Evolutionary conservation across 2,888 invertebrate genomes (phyloP), one percentile per base, ranked within the genome.

Genomic region (Noctua janthina): DNA sequence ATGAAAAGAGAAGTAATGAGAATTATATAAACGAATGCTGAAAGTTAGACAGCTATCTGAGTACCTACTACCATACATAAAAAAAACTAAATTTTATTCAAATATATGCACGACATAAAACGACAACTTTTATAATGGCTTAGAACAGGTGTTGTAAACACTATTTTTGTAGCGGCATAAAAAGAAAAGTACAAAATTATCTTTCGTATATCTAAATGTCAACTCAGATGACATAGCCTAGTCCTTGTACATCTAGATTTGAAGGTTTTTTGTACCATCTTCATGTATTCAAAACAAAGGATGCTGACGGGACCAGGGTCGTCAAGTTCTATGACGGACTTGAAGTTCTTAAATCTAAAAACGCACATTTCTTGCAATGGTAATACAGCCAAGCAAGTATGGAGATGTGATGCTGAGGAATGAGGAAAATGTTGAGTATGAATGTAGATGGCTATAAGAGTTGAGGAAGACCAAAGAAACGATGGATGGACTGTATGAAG

Each of bases 1-100:
- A 8, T 51, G 7, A 8, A 54, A 66, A 43, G n/a, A 68, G 43
- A 43, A 46, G 13, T 29, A 69, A 43, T 20, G 7, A 74, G 59
- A 51, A 39, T 74, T 69, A 75, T 15, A 23, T 76, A 46, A 70
- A 35, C 23, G 69, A 46, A 70, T 13, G 23, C 56, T 29, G 29
- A 35, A 69, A 29, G 54, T 20, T 54, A 35, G 4, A 23, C 54
- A 46, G 46, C 68, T 46, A 23, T 11, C 5, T 39, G 39, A 11
- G 1, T 23, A 43, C 23, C 10, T 54, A 15, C 15, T 15, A 46
- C 2, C 2, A 13, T 15, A 46, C 15, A 68, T 15, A 68, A 68
- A 68, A 67, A 23, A 43, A 68, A 46, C 35, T 35, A 7, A 64
- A 64, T n/a, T 8, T 39, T 15, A 69, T 69, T 17, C n/a, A 71